Conservation (phyloP, 2,797 vertebrate genomes). For the Heteromormyrus szaboi region DNA sequence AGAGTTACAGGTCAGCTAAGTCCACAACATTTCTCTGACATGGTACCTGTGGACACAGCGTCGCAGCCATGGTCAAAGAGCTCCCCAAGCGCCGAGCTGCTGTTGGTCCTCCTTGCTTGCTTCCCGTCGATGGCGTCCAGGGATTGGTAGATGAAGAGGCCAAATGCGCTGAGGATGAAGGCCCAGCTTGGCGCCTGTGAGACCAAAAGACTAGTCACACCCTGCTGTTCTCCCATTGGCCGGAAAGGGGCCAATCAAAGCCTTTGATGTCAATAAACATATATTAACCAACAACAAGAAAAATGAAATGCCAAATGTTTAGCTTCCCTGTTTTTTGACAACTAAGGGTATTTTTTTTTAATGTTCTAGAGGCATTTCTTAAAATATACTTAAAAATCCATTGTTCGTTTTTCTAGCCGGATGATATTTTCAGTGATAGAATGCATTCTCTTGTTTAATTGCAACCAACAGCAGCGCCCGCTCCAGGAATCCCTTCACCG, state of each 20-base stretch:
- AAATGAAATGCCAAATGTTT: neutral
- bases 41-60: constrained; percentile 87
- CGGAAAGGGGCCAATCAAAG: neutral
- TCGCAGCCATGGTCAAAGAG: constrained; percentile 98
- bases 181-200: constrained; percentile 82
- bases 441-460: neutral
- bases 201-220: neutral
- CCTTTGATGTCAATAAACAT: neutral
- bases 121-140: constrained; percentile 97
- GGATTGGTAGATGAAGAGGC: constrained; percentile 92
- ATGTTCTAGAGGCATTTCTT: neutral
- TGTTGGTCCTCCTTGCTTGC: constrained; percentile 92
- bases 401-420: neutral
- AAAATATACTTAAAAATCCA: neutral
- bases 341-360: neutral
- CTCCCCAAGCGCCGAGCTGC: constrained; percentile 87
- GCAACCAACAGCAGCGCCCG: neutral
- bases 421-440: neutral
- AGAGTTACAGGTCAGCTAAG: neutral
- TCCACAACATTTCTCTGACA: neutral
- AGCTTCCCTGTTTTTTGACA: neutral
- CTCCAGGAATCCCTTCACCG: neutral
- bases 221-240: neutral
- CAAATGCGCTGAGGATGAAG: constrained; percentile 77
- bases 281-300: neutral